Evolutionary conservation across 2,113 vertebrate species (phyloP).

Genomic region (Sebastes schlegelii): DNA sequence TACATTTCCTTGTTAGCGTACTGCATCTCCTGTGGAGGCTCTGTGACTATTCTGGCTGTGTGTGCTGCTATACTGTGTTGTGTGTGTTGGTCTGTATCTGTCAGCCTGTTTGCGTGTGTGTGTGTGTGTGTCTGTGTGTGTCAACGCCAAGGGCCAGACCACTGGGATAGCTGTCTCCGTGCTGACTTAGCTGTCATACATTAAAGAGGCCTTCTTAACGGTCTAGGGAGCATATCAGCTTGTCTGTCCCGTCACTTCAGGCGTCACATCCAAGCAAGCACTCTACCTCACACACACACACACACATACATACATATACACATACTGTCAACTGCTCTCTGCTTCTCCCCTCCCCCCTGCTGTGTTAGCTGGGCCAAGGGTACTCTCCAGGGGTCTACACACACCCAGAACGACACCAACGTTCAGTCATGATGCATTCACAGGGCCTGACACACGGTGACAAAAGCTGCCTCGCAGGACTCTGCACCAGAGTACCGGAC

Average conservation of each 20-base stretch:
- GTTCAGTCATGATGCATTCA: slow-evolving; percentile 51
- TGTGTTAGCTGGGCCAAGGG: slow-evolving; percentile 46
- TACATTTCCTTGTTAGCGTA: slow-evolving; percentile 65
- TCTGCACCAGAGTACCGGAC: not conserved
- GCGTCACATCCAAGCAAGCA: slow-evolving; percentile 42
- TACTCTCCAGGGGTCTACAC: slow-evolving; percentile 52
- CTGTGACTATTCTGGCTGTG: slow-evolving; percentile 67
- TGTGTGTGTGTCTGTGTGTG: slow-evolving; percentile 42
- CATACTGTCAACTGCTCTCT: slow-evolving; percentile 1
- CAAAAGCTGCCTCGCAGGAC: slow-evolving; percentile 40
- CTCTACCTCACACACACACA: not conserved
- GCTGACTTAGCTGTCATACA: slow-evolving; percentile 82
- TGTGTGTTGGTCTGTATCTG: slow-evolving; percentile 73
- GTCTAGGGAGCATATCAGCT: slow-evolving; percentile 70
- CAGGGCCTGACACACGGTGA: slow-evolving; percentile 48
- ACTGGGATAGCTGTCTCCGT: slow-evolving; percentile 65
- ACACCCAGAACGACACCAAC: slow-evolving; percentile 50
- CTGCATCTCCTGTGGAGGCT: slow-evolving; percentile 68
- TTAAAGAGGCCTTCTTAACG: slow-evolving; percentile 74
- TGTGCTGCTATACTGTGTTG: slow-evolving; percentile 62
- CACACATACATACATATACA: not conserved
- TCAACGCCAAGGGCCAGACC: slow-evolving; percentile 64
- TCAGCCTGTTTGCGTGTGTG: slow-evolving; percentile 59
- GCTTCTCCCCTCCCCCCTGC: not conserved
- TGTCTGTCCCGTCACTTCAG: slow-evolving; percentile 69